Percentiles rank a stretch among this genome's conserved stretches.
Evolutionary conservation across 2,888 invertebrate species (phyloP).

Genomic region (Acleris sparsana): DNA sequence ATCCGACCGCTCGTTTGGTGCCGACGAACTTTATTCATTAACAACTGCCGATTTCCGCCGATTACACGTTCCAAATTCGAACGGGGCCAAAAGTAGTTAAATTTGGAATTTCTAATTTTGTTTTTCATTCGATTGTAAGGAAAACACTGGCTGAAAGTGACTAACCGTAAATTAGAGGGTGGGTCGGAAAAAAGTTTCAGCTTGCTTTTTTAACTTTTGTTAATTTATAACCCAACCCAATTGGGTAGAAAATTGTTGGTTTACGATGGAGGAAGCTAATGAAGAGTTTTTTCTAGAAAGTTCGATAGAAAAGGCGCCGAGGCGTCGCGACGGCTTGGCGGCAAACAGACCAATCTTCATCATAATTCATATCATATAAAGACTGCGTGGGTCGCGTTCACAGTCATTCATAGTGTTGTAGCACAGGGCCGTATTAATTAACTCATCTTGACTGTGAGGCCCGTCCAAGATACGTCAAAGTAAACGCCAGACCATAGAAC

Average conservation of each 20-base stretch:
- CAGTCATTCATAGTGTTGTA: neutral
- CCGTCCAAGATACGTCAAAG: too few species aligned
- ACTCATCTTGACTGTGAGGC: too few species aligned
- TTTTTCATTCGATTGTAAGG: slow-evolving; percentile 8
- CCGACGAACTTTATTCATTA: slow-evolving; percentile 32
- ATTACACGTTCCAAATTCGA: slow-evolving; percentile 7
- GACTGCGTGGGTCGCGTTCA: slow-evolving; percentile 6
- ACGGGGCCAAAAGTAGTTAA: slow-evolving; percentile 15
- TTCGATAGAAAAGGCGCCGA: slow-evolving; percentile 19
- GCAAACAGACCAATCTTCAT: slow-evolving; percentile 29
- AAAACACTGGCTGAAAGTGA: slow-evolving; percentile 8
- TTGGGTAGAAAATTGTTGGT: neutral
- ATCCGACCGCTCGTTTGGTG: slow-evolving; percentile 21
- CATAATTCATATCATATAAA: slow-evolving; percentile 32
- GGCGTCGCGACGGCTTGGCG: slow-evolving; percentile 29
- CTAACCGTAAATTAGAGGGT: neutral
- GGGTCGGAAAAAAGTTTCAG: neutral
- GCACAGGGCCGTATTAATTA: too few species aligned
- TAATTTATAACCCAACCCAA: neutral
- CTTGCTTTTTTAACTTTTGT: neutral
- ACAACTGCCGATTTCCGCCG: slow-evolving; percentile 10
- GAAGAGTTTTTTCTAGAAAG: slow-evolving; percentile 23
- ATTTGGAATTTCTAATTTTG: slow-evolving; percentile 23
- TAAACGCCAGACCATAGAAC: too few species aligned
- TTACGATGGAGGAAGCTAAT: neutral